Evolutionary conservation across 2,888 invertebrate genomes (phyloP), one percentile per base, ranked within the genome.

Genomic region (Clistopyga incitator): DNA sequence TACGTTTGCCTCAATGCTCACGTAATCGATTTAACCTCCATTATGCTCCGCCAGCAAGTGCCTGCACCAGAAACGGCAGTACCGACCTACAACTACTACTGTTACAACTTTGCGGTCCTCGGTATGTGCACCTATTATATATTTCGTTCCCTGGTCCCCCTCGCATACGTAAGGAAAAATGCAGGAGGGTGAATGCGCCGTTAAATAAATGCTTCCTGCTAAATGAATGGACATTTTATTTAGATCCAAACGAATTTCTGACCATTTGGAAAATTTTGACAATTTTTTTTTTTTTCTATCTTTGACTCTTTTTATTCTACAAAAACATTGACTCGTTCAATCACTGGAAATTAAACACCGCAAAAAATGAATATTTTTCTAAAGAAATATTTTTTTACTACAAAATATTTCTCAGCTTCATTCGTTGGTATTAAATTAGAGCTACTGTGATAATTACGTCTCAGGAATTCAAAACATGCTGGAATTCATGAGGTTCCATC

Each of bases 1-100:
- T 74, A 78, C 71, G 79, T 79, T 82, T 78, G 84, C 81, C 84
- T 75, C 80, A 81, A 84, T 81, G 78, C 76, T 74, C 85, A 65
- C 75, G 74, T 70, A 80, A 85, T 82, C 85, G 85, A 85, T 85
- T 78, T 79, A 79, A 81, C 84, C 85, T 64, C 79, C 80, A 78
- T 82, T 85, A 76, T 64, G 81, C 78, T 82, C 23, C 81, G 67
- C 78, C 76, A 59, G 81, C 81, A 61, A 74, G 78, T 78, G 78
- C 81, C 81, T 61, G 72, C 81, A 45, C 68, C 81, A 78, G 78
- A 82, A 82, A 78, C 81, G 68, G 52, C 78, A 72, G 65, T 67
- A 50, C 54, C 54, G 18, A 59, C 72, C n/a, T 54, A 42, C 76
- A 34, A 20, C 74, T 20, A 64, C 68, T 34, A 68, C 20, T 61